Evolutionary conservation across 2,113 vertebrate species (phyloP).

Genomic region (Syngnathoides biaculeatus): DNA sequence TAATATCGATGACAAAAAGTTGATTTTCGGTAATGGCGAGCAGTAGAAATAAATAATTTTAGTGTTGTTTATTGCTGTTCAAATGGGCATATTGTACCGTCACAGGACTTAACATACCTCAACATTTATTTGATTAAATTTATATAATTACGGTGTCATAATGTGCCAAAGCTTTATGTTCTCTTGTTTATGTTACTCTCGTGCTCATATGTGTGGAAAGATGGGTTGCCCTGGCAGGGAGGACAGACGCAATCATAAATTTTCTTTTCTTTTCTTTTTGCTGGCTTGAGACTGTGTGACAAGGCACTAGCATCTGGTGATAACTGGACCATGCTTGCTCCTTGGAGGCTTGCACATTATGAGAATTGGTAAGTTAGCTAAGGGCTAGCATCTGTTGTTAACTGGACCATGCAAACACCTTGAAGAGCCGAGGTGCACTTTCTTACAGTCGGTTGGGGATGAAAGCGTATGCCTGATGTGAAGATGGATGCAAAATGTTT

Average conservation of each 20-base stretch:
- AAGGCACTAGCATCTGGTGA: slow-evolving; percentile 74
- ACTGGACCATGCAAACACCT: slow-evolving; percentile 74
- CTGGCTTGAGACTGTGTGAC: slow-evolving; percentile 60
- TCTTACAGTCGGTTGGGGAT: slow-evolving; percentile 67
- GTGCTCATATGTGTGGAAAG: slow-evolving; percentile 21
- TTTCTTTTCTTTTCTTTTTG: slow-evolving; percentile 38
- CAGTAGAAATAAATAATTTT: too few relatives aligned
- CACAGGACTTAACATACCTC: too few relatives aligned
- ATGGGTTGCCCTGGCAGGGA: slow-evolving; percentile 40
- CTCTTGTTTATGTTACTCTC: not conserved
- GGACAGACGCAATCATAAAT: slow-evolving; percentile 54
- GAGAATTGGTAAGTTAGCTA: slow-evolving; percentile 63
- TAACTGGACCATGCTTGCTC: slow-evolving; percentile 74
- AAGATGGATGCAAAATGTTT: slow-evolving; percentile 26
- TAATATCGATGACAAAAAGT: not conserved
- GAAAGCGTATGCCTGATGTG: slow-evolving; percentile 57
- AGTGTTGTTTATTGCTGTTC: too few relatives aligned
- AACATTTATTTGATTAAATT: too few relatives aligned
- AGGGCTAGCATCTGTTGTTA: slow-evolving; percentile 74
- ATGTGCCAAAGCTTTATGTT: slow-evolving; percentile 2
- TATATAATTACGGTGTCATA: too few relatives aligned
- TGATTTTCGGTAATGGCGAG: too few relatives aligned
- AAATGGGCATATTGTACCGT: too few relatives aligned
- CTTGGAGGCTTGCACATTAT: slow-evolving; percentile 63
- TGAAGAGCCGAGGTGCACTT: slow-evolving; percentile 67